These are phyloP conservation scores for Pelagia noctiluca DNA, from an alignment of 30 jellyfish, hydroid and myxozoan genomes.

Conservation along the genomic window DNA sequence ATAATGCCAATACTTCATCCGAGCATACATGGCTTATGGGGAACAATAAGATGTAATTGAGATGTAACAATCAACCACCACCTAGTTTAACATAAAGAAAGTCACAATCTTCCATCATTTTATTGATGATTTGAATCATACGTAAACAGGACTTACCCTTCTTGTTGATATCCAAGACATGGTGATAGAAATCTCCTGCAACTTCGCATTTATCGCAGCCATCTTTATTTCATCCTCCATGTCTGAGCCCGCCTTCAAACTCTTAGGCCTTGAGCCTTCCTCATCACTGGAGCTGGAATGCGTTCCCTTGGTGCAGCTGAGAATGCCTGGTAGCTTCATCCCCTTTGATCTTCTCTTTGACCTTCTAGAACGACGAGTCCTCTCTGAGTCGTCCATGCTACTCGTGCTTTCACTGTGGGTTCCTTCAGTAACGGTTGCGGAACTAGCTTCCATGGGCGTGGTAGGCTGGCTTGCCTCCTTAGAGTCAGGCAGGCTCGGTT, in stretches of 20 bases:
- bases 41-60: too few species aligned
- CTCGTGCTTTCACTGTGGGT: slow-evolving; percentile 52
- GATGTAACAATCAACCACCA: too few species aligned
- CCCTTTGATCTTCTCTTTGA: slow-evolving; percentile 52
- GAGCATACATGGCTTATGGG: too few species aligned
- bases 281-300: slow-evolving; percentile 71
- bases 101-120: background rate
- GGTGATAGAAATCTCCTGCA: slow-evolving; percentile 77
- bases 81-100: too few species aligned
- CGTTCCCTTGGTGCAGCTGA: slow-evolving; percentile 67
- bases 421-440: slow-evolving; percentile 49
- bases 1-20: too few species aligned
- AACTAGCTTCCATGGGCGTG: slow-evolving; percentile 36
- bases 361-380: slow-evolving; percentile 25
- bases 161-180: slow-evolving; percentile 69
- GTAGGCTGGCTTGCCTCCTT: slow-evolving; percentile 1
- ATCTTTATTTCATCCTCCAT: background rate
- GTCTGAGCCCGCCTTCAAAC: slow-evolving; percentile 22
- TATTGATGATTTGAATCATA: background rate
- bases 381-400: slow-evolving; percentile 52
- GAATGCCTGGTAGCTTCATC: slow-evolving; percentile 54
- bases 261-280: slow-evolving; percentile 54
- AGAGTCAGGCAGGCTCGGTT: background rate
- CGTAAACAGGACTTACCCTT: slow-evolving; percentile 38
- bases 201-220: slow-evolving; percentile 52